phyloP scores from a whole-genome alignment of 2,888 invertebrate species.

The Tiliacea citrago region DNA sequence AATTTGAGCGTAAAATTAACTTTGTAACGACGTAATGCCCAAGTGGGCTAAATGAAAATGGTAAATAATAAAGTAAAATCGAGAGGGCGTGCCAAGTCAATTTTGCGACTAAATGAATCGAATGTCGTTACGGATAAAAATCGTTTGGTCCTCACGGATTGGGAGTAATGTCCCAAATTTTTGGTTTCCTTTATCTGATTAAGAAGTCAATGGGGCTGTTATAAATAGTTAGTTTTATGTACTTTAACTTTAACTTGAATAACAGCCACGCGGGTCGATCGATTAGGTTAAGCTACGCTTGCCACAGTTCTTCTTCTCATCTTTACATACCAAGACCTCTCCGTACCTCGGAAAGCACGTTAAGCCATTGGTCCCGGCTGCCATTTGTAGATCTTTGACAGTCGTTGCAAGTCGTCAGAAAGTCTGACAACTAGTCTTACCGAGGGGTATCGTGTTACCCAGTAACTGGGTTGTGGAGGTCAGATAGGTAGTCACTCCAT shows the following conservation, averaged over 20 bases:
- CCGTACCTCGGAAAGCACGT: no score
- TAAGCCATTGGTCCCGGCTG: no score
- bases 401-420: no score
- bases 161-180: conserved; percentile 66
- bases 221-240: conserved; percentile 50
- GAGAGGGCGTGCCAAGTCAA: conserved; percentile 74
- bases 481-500: no score
- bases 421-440: no score
- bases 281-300: no score
- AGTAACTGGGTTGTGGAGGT: no score
- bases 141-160: conserved; percentile 56
- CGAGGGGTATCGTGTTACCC: no score
- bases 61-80: conserved; percentile 77
- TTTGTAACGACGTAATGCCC: conserved; percentile 69
- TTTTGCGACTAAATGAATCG: conserved; percentile 76
- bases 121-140: conserved; percentile 73
- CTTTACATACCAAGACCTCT: no score
- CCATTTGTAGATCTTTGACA: no score
- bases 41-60: conserved; percentile 75
- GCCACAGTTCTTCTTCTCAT: no score
- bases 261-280: no score
- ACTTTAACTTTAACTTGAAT: conserved; percentile 1
- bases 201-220: conserved; percentile 47
- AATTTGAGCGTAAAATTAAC: conserved; percentile 70
- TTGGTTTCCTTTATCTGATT: conserved; percentile 66